These are phyloP conservation scores for Perca flavescens DNA, from an alignment of 2,113 vertebrate genomes.

Conservation along the genomic window DNA sequence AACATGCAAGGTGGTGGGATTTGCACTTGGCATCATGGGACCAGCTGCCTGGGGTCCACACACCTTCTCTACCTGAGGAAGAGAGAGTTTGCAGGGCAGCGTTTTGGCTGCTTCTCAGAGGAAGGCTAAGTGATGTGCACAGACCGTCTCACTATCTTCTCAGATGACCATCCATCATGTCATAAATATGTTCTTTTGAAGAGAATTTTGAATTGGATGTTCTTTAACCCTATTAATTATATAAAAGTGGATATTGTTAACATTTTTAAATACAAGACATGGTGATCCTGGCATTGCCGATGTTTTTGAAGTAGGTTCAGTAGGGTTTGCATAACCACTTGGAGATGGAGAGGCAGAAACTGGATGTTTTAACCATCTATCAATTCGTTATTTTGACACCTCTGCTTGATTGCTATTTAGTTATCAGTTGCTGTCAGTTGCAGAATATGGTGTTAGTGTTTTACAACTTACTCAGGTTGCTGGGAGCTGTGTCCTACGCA, in stretches of 20 bases:
- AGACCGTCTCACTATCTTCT: no score
- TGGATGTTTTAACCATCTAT: background rate
- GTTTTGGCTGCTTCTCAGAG: background rate
- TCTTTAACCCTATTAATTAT: background rate
- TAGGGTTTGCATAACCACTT: background rate
- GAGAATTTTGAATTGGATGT: background rate
- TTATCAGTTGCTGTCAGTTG: background rate
- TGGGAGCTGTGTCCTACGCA: background rate
- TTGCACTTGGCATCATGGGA: constrained; percentile 35
- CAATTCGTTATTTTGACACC: background rate
- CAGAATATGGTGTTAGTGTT: background rate
- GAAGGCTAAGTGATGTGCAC: no score
- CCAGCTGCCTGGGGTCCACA: constrained; percentile 82
- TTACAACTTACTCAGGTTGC: background rate
- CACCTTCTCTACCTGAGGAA: constrained; percentile 89
- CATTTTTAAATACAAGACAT: background rate
- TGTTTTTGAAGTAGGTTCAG: background rate
- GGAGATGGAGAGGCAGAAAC: background rate
- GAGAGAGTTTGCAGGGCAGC: constrained; percentile 60
- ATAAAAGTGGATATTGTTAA: background rate
- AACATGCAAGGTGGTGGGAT: background rate
- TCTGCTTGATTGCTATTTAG: background rate
- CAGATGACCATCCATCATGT: background rate
- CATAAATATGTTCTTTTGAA: background rate
- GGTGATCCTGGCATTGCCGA: background rate